Conservation (phyloP, 2,113 vertebrate genomes). For the Orycteropus afer region DNA sequence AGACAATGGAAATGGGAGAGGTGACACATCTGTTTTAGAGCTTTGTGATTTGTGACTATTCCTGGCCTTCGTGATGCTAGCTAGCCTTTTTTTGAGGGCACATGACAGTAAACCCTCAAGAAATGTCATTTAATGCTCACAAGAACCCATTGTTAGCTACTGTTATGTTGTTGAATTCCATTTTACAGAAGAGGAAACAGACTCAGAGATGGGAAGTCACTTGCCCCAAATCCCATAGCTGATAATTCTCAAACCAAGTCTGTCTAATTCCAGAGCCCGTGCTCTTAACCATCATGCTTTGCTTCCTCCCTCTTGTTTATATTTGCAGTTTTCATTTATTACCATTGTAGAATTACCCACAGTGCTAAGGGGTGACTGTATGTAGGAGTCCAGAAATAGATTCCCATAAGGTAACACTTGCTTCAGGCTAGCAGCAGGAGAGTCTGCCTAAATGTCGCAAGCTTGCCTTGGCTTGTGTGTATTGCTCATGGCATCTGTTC, state of each 20-base stretch:
- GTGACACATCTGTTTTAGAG: not conserved
- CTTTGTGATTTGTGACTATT: not conserved
- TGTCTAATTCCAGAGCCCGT: not conserved
- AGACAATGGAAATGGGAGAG: not conserved
- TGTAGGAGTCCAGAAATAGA: not conserved
- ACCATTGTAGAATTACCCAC: not conserved
- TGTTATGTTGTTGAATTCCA: not conserved
- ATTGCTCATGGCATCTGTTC: not conserved
- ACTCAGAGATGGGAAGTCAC: not conserved
- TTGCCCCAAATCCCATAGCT: not conserved
- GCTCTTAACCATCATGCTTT: not conserved
- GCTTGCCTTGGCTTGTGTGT: not conserved
- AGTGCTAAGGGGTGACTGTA: not conserved
- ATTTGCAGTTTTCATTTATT: not conserved
- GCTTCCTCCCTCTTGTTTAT: not conserved
- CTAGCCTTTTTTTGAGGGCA: not conserved
- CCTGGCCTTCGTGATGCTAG: not conserved
- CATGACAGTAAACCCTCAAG: not conserved
- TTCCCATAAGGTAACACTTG: not conserved
- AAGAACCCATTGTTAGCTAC: not conserved
- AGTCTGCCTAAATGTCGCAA: not conserved
- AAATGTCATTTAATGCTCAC: not conserved
- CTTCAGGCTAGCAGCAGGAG: not conserved
- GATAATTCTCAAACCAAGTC: not conserved
- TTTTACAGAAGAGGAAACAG: not conserved